Base-by-base conservation (phyloP, 2,888 invertebrate genomes). In the Seira musarum region DNA sequence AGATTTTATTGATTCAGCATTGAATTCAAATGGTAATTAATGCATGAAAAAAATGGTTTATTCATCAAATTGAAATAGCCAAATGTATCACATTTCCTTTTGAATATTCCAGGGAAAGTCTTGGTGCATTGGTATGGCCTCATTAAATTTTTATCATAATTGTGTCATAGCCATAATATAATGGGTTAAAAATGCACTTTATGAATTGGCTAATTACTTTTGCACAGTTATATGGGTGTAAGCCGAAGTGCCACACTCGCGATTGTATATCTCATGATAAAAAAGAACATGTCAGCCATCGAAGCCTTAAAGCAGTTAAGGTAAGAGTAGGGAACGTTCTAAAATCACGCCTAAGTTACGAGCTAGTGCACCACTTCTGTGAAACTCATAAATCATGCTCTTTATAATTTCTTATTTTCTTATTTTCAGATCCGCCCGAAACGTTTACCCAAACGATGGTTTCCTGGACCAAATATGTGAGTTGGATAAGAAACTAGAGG, bases 1-100 rank as follows among this genome's bases (percentile, higher is more conserved):
- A 0, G 87, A 89, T 57, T 90, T 89, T 85, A 90, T 90, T 22
- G 82, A 82, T 10, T 64, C 64, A 13, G 80, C 79, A 13, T 19
- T 82, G 40, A 69, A 79, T 21, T 61, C 69, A 19, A 76, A 83
- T 69, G 85, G 84, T 81, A 68, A 13, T 67, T 61, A 64, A 30
- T 13, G 13, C 40, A 13, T n/a, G n/a, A n/a, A n/a, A n/a, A n/a
- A n/a, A n/a, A n/a, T n/a, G n/a, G n/a, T n/a, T n/a, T n/a, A n/a
- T n/a, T n/a, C 17, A 69, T 22, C 21, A 5, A 21, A 46, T 22
- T 21, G 10, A 15, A 69, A 25, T n/a, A 10, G 30, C 6, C 40
- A 40, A 8, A 40, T 40, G 6, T 40, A 40, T 40, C 13, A 40
- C 40, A 40, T 40, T 40, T 40, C 13, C 40, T 30, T 66, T 30